Percentiles rank a stretch among this genome's conserved stretches.
phyloP scores from a whole-genome alignment of 1,140 invertebrate genomes.

The Telenomus remus region DNA sequence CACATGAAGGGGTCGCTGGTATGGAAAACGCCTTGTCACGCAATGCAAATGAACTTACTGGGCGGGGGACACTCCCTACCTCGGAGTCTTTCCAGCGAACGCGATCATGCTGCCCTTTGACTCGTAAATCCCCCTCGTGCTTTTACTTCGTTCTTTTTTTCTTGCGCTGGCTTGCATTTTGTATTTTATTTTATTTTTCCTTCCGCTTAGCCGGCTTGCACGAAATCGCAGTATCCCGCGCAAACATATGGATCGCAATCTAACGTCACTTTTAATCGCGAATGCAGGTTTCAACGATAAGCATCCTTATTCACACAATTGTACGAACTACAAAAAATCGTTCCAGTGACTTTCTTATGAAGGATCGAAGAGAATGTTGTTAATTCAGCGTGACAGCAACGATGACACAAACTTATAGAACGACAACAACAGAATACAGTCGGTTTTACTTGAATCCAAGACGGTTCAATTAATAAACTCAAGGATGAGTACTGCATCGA shows the following conservation, averaged over 20 bases:
- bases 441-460: not conserved
- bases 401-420: too few relatives aligned
- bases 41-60: constrained; percentile 67
- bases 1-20: constrained; percentile 59
- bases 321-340: constrained; percentile 14
- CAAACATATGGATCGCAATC: constrained; percentile 52
- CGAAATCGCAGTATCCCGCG: constrained; percentile 52
- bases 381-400: too few relatives aligned
- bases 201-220: constrained; percentile 39
- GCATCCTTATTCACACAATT: constrained; percentile 30
- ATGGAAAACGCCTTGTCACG: constrained; percentile 66
- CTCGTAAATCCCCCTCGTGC: constrained; percentile 47
- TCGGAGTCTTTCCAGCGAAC: constrained; percentile 38
- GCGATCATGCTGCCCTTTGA: constrained; percentile 55
- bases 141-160: not conserved
- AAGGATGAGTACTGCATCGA: not conserved
- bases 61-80: constrained; percentile 14
- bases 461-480: not conserved
- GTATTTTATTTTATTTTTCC: constrained; percentile 54
- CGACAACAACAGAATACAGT: too few relatives aligned
- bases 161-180: constrained; percentile 10
- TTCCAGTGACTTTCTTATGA: not conserved
- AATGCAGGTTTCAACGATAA: constrained; percentile 31
- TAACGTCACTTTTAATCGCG: constrained; percentile 47
- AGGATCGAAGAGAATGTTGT: too few relatives aligned